Conservation (phyloP, 2,113 vertebrate genomes). For the Ardeotis arabs region DNA sequence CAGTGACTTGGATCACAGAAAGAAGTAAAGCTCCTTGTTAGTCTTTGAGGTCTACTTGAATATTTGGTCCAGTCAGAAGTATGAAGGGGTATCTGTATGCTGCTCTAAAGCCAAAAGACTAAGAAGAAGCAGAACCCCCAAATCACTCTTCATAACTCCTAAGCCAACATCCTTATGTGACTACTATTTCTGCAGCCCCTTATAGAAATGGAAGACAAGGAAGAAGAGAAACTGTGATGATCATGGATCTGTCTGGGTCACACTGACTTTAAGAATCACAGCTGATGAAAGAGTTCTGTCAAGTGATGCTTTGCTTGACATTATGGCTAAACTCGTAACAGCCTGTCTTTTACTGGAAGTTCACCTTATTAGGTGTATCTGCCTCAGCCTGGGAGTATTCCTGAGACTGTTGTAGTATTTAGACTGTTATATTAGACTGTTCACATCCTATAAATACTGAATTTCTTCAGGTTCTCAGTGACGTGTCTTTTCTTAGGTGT, state of each 20-base stretch:
- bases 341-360: background rate
- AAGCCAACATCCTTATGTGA: background rate
- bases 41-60: background rate
- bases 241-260: background rate
- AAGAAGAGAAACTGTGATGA: background rate
- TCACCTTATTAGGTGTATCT: background rate
- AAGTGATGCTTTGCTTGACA: background rate
- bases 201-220: background rate
- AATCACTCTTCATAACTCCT: background rate
- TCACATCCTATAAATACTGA: background rate
- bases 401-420: background rate
- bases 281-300: background rate
- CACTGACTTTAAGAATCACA: background rate
- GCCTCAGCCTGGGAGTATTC: background rate
- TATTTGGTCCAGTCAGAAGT: background rate
- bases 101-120: background rate
- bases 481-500: background rate
- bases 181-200: background rate
- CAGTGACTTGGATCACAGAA: background rate
- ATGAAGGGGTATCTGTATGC: rapidly evolving
- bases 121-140: background rate
- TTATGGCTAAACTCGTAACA: background rate
- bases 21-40: background rate
- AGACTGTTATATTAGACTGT: no score
- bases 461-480: background rate